phyloP scores from a whole-genome alignment of 2,113 vertebrate species.

The Equus przewalskii region DNA sequence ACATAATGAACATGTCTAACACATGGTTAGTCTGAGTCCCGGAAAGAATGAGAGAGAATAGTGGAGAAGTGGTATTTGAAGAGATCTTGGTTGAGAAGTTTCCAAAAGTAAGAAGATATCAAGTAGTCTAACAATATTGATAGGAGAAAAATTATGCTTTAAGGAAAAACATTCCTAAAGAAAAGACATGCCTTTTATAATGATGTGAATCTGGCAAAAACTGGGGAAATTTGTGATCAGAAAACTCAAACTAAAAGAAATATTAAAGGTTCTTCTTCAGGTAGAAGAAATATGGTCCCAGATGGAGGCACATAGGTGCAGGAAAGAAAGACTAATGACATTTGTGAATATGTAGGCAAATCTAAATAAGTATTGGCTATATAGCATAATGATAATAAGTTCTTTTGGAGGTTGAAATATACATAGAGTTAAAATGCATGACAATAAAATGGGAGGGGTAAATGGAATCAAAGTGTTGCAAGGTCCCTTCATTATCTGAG shows the following conservation, averaged over 20 bases:
- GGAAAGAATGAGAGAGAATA: not conserved
- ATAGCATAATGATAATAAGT: not conserved
- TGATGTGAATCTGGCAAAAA: not conserved
- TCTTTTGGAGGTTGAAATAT: not conserved
- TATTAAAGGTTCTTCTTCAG: not conserved
- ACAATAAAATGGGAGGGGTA: not conserved
- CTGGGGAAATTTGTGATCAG: not conserved
- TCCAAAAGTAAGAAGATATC: not conserved
- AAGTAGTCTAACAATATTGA: not conserved
- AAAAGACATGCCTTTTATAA: not conserved
- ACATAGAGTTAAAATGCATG: not conserved
- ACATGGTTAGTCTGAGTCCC: not conserved
- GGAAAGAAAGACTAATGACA: conserved; percentile 21
- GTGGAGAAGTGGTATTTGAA: not conserved
- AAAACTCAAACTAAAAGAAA: not conserved
- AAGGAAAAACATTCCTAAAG: not conserved
- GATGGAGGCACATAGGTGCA: not conserved
- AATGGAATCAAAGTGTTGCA: not conserved
- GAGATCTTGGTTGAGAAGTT: not conserved
- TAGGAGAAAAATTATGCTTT: not conserved
- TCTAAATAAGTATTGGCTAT: not conserved
- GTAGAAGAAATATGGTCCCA: not conserved
- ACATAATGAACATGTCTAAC: not conserved
- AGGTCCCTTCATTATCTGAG: not conserved
- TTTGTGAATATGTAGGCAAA: not conserved